Percentiles rank a stretch among this genome's conserved stretches.
Evolutionary conservation across 2,113 vertebrate genomes (phyloP).

Genomic region (Cichladusa arquata): DNA sequence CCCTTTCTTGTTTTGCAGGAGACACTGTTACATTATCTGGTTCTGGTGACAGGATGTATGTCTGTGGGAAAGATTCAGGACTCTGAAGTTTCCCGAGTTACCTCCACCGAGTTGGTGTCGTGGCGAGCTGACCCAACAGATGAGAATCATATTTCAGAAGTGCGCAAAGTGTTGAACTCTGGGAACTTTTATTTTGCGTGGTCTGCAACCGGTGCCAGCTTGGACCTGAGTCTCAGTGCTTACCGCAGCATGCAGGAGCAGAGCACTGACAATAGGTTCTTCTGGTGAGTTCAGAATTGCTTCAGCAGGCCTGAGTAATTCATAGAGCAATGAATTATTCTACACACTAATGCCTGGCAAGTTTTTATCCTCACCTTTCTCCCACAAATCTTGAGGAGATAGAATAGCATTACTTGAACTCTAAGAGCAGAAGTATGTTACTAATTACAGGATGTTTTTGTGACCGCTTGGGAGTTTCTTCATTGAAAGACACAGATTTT

Average conservation of each 20-base stretch:
- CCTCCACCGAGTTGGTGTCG: conserved; percentile 93
- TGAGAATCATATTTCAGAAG: conserved; percentile 91
- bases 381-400: too few species aligned
- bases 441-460: too few species aligned
- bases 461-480: neutral
- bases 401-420: neutral
- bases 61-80: conserved; percentile 98
- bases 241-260: conserved; percentile 90
- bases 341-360: neutral
- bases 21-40: conserved; percentile 89
- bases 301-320: neutral
- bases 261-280: conserved; percentile 94
- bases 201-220: conserved; percentile 87
- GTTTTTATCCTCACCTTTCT: neutral
- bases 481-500: neutral
- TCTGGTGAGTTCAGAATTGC: conserved; percentile 81
- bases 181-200: conserved; percentile 98
- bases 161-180: conserved; percentile 92
- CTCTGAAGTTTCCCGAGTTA: conserved; percentile 96
- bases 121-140: conserved; percentile 85
- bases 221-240: conserved; percentile 95
- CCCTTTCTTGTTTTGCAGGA: too few species aligned
- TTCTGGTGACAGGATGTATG: conserved; percentile 95
- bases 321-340: neutral
- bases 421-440: neutral